phyloP scores from a whole-genome alignment of 2,113 vertebrate genomes.

The Diadophis punctatus region DNA sequence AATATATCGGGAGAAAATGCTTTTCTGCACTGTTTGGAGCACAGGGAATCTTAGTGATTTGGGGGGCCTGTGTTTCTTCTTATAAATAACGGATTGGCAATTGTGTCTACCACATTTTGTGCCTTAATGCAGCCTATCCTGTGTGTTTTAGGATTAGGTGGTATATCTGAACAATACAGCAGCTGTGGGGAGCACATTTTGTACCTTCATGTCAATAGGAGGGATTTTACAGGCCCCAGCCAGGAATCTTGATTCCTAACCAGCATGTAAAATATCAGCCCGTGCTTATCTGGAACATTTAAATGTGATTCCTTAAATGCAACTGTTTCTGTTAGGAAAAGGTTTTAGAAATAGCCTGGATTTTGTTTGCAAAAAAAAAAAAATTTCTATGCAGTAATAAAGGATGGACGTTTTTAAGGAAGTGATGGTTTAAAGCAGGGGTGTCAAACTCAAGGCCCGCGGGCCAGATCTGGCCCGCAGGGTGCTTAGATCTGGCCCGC shows the following conservation, averaged over 20 bases:
- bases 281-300: not conserved
- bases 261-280: not conserved
- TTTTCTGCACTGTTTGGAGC: not conserved
- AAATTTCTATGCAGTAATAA: not conserved
- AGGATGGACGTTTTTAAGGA: not conserved
- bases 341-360: not conserved
- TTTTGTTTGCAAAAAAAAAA: no score
- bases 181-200: not conserved
- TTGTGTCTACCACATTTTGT: not conserved
- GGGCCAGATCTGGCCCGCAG: no score
- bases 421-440: not conserved
- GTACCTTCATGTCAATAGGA: not conserved
- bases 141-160: not conserved
- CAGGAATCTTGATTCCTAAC: not conserved
- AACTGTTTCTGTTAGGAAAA: not conserved
- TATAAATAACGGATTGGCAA: not conserved
- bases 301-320: not conserved
- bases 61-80: not conserved
- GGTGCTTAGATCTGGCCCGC: no score
- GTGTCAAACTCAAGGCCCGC: no score
- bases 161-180: not conserved
- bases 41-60: not conserved
- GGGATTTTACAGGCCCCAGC: not conserved
- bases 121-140: not conserved
- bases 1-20: not conserved